Evolutionary conservation across 1,140 invertebrate genomes (phyloP).

Genomic region (Cotesia typhae): DNA sequence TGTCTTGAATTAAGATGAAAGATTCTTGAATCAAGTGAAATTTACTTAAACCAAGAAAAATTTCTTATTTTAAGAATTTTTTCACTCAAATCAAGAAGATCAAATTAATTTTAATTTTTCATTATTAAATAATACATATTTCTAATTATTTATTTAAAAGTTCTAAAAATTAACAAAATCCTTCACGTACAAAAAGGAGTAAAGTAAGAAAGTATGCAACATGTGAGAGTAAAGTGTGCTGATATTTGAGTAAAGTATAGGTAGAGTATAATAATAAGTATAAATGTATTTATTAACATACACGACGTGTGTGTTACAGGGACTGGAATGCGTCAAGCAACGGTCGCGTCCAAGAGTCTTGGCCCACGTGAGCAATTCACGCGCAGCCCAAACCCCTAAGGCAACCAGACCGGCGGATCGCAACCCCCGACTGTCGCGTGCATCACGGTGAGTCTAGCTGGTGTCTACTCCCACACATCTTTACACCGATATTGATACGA

Average conservation of each 20-base stretch:
- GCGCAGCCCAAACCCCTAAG: constrained; percentile 54
- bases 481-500: neutral
- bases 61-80: no score
- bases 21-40: no score
- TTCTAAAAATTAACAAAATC: no score
- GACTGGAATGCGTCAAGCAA: constrained; percentile 65
- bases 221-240: neutral
- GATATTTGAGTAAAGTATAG: neutral
- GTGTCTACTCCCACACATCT: neutral
- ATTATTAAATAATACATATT: no score
- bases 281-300: constrained; percentile 13
- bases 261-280: neutral
- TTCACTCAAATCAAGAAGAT: no score
- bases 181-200: neutral
- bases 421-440: constrained; percentile 58
- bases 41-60: no score
- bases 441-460: constrained; percentile 57
- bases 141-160: no score
- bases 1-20: no score
- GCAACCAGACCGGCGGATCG: constrained; percentile 58
- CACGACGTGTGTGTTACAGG: constrained; percentile 59
- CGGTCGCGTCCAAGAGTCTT: constrained; percentile 65
- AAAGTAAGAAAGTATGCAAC: neutral
- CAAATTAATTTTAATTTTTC: no score
- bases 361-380: constrained; percentile 64